Evolutionary conservation across 2,113 vertebrate species (phyloP), one percentile per base, ranked within the genome.

Genomic region (Pterocles burchelli): DNA sequence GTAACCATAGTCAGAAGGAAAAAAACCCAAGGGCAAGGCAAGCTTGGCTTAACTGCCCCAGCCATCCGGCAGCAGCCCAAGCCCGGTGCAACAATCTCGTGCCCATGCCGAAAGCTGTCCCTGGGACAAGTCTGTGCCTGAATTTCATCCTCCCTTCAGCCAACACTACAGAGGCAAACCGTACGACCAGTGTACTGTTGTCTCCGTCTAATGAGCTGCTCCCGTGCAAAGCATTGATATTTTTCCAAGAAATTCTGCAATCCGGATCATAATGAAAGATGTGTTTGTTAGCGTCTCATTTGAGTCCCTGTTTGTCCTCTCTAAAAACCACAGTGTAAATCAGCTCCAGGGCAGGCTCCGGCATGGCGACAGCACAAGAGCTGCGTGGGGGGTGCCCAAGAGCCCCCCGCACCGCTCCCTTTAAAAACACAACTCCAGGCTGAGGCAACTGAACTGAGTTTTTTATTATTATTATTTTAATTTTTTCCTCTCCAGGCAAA

Each of bases 81-180:
- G 46, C 46, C 46, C 46, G 18, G 46, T 46, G 46, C 19, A 46
- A 12, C 46, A 46, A 46, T 19, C 51, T 19, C 7, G 0, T 62
- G 81, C 5, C 63, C 28, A 0, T 5, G 43, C 51, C 28, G 46
- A 62, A 66, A 61, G 33, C 77, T 78, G 74, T 46, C 36, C 46
- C 91, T 33, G 54, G 24, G 45, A 22, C 9, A 7, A 49, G 24
- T 10, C 58, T 4, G 0, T 15, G 68, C 51, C 80, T 21, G 22
- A 49, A 29, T 89, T 48, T n/a, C 58, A 11, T 10, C 63, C 48
- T 48, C 34, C 55, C 38, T 21, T 10, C 46, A 73, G 85, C 57
- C 8, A 0, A 1, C 0, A 1, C 5, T 9, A 46, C 16, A 5
- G n/a, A 36, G 75, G 20, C 1, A 1, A 29, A 8, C 20, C 1